phyloP scores from a whole-genome alignment of 1,140 invertebrate genomes.

The Drosophila parvula region DNA sequence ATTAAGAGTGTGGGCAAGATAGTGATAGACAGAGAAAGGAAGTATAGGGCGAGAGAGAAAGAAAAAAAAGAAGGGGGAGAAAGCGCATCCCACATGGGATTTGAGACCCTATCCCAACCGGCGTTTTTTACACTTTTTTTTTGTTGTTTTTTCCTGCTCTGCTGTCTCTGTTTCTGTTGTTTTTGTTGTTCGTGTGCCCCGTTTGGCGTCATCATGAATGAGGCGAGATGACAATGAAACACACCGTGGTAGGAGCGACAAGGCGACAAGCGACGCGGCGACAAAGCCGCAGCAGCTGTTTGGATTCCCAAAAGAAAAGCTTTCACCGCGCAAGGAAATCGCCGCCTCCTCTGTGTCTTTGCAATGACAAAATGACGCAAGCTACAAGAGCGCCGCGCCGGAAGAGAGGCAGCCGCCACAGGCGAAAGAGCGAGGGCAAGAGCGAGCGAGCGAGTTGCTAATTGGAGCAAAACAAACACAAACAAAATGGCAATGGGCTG shows the following conservation, averaged over 20 bases:
- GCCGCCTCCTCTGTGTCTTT: conserved; percentile 34
- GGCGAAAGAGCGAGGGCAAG: conserved; percentile 13
- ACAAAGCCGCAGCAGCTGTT: conserved; percentile 69
- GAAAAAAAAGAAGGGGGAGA: conserved; percentile 10
- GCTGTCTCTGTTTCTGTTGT: conserved; percentile 28
- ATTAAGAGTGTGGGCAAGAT: conserved; percentile 19
- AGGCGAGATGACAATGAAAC: conserved; percentile 74
- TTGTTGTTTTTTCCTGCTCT: conserved; percentile 16
- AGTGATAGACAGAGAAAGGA: neutral
- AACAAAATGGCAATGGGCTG: conserved; percentile 78
- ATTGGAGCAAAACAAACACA: conserved; percentile 82
- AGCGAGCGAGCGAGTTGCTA: conserved; percentile 54
- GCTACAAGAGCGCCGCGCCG: conserved; percentile 55
- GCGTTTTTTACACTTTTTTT: conserved; percentile 44
- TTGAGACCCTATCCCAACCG: conserved; percentile 78
- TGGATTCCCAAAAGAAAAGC: conserved; percentile 77
- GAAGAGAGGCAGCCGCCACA: conserved; percentile 4
- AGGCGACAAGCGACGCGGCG: conserved; percentile 59
- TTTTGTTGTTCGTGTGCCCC: conserved; percentile 26
- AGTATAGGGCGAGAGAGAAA: neutral
- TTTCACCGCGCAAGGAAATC: conserved; percentile 63
- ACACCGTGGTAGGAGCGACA: conserved; percentile 48
- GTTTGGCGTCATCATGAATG: conserved; percentile 72
- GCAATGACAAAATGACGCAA: conserved; percentile 71
- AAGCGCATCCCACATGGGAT: conserved; percentile 54